Base-by-base conservation (phyloP, 1,140 invertebrate genomes). In the Atopsyche davidsoni region DNA sequence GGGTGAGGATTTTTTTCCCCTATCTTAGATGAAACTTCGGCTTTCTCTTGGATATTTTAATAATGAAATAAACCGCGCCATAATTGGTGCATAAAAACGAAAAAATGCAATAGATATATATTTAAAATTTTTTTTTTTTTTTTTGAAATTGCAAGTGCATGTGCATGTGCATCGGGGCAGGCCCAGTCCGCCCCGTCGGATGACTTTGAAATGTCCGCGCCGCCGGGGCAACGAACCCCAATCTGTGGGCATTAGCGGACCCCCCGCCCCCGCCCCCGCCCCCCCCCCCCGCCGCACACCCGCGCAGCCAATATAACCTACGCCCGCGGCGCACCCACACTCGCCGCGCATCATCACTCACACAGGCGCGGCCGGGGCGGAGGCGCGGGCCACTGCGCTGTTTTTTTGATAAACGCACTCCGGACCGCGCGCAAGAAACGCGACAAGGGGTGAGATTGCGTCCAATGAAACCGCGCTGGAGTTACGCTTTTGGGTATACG, bases 231-330 rank as follows among this genome's bases (percentile, higher is more conserved):
- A 66, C 65, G 70, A 74, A 70, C 70, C 67, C 70, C 72, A 73
- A 73, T 74, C 72, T 74, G 68, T 64, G 66, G 62, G 69, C 72
- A 73, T 74, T 74, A 73, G 72, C 72, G 72, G 72, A 69, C 69
- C 72, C 61, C 68, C 31, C 36, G 36, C 45, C 34, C 38, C 35
- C 45, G 36, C 17, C 24, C 31, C 6, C 38, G 16, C 11, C 25
- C 51, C 4, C 6, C 39, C 6, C 19, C 19, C 39, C 25, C 51
- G 7, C 2, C 45, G 38, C 45, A 25, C 45, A 45, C 48, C 34
- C 38, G 18, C 42, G 28, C 38, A 21, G 22, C 25, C 22, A 35
- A 21, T 21, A 23, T 11, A 13, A 38, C 21, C 17, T 9, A 14
- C 32, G 13, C 14, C 13, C n/a, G 7, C 23, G 16, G 17, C n/a